These are phyloP conservation scores for Epinotia nisella DNA, from an alignment of 2,888 invertebrate genomes.

Conservation along the genomic window DNA sequence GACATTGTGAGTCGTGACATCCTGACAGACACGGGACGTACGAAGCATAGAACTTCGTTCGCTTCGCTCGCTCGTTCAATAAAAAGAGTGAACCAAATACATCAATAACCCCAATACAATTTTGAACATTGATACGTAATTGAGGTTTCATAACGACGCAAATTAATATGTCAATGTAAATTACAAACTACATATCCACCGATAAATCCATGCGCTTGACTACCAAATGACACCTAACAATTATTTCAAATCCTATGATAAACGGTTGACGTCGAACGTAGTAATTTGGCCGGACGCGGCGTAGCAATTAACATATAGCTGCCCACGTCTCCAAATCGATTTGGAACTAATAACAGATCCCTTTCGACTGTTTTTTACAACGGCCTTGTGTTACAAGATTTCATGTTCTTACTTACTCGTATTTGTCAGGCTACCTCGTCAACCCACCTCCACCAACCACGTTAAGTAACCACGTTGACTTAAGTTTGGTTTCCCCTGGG, in stretches of 20 bases:
- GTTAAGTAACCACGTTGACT: no score
- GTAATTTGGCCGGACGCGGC: slow-evolving; percentile 34
- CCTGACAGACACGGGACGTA: no score
- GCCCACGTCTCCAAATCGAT: slow-evolving; percentile 35
- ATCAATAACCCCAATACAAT: background rate
- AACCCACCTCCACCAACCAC: no score
- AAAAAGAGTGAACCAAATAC: background rate
- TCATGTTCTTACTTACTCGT: background rate
- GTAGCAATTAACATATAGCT: slow-evolving; percentile 36
- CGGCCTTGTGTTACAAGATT: background rate
- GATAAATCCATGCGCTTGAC: background rate
- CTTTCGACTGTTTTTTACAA: slow-evolving; percentile 3
- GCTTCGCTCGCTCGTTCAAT: no score
- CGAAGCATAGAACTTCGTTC: no score
- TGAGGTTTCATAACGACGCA: background rate
- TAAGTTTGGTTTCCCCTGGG: no score
- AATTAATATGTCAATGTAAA: slow-evolving; percentile 27
- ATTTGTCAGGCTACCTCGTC: no score
- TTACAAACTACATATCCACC: background rate
- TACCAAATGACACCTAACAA: slow-evolving; percentile 33
- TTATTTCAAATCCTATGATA: slow-evolving; percentile 32
- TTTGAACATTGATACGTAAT: background rate
- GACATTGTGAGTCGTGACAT: no score
- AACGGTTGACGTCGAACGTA: slow-evolving; percentile 24
- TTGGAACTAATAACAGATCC: slow-evolving; percentile 27